Conservation (phyloP, 64 coral and sea anemone genomes). For the Montipora efflorescens region DNA sequence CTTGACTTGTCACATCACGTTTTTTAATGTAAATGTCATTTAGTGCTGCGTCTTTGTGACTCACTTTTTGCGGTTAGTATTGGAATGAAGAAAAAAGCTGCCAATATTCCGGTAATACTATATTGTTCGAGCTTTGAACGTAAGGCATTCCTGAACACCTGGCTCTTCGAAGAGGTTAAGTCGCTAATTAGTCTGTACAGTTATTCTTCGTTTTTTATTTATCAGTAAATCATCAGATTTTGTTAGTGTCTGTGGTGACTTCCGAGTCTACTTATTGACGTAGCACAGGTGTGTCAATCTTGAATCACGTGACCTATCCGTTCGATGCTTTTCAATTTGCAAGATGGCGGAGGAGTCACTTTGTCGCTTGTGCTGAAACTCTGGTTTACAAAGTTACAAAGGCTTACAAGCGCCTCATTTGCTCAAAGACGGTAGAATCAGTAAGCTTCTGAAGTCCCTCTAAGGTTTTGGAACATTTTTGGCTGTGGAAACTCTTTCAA, state of each 20-base stretch:
- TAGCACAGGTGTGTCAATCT: slow-evolving; percentile 32
- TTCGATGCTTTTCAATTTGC: not conserved
- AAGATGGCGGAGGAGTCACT: slow-evolving; percentile 29
- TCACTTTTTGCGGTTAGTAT: not conserved
- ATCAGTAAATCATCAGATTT: not conserved
- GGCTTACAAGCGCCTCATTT: not conserved
- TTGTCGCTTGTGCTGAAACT: not conserved
- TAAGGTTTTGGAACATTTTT: not conserved
- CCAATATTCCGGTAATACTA: not conserved
- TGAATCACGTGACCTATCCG: not conserved
- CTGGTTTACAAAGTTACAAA: not conserved
- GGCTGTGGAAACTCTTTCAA: not conserved
- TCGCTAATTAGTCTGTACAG: not conserved
- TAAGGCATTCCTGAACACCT: not conserved
- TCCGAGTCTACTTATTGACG: not conserved
- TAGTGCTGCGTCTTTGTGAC: not conserved
- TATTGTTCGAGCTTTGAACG: not conserved
- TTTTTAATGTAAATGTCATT: not conserved
- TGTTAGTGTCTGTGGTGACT: not conserved
- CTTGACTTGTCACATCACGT: not conserved
- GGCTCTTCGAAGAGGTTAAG: not conserved
- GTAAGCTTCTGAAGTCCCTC: not conserved
- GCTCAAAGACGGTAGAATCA: not conserved
- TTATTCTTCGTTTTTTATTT: not conserved
- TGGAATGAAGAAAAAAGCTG: not conserved